Conservation (phyloP, 2,113 vertebrate genomes). For the Talpa occidentalis region DNA sequence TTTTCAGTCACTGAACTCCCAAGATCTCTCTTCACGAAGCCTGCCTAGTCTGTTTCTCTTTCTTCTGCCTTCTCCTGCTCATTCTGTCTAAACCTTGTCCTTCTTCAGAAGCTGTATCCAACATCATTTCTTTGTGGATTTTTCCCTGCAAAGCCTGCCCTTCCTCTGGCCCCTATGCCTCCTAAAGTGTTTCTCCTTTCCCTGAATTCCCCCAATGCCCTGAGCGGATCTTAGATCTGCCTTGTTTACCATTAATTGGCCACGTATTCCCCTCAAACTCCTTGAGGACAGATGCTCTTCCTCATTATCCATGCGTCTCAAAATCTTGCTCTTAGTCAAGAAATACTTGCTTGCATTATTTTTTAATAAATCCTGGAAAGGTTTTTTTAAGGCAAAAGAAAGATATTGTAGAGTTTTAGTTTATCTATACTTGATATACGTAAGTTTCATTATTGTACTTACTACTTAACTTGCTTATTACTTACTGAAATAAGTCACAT, state of each 20-base stretch:
- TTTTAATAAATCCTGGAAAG: background rate
- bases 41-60: background rate
- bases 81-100: background rate
- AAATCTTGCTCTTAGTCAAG: slow-evolving; percentile 34
- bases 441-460: background rate
- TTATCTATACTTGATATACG: background rate
- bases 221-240: slow-evolving; percentile 31
- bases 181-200: slow-evolving; percentile 16
- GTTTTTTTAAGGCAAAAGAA: background rate
- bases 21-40: background rate
- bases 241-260: slow-evolving; percentile 68
- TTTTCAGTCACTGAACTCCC: background rate
- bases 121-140: background rate
- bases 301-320: slow-evolving; percentile 65
- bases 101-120: background rate
- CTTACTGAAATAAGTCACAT: background rate
- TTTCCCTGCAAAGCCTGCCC: background rate
- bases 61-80: background rate
- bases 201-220: slow-evolving; percentile 63
- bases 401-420: background rate
- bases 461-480: slow-evolving; percentile 28
- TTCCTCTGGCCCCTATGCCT: background rate
- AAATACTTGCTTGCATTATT: slow-evolving; percentile 35
- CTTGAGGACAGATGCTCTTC: background rate
- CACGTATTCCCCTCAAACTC: slow-evolving; percentile 23